Conservation (phyloP, 1,140 invertebrate species). For the Hormaphis cornu region DNA sequence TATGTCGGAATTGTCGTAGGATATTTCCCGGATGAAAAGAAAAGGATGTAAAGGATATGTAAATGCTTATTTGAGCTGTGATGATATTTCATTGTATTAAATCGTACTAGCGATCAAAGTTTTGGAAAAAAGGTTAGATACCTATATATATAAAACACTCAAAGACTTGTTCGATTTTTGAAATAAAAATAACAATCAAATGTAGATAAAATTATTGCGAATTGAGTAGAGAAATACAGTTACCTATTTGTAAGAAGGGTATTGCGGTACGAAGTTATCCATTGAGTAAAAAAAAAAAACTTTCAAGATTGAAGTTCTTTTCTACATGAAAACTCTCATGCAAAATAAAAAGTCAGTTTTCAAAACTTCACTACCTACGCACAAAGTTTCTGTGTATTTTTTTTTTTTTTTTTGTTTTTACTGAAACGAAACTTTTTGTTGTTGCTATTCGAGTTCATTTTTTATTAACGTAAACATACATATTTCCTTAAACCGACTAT, state of each 20-base stretch:
- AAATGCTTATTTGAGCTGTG: background rate
- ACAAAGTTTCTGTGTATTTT: background rate
- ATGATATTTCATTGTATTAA: conserved; percentile 11
- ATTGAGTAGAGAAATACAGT: background rate
- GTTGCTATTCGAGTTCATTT: too few species aligned
- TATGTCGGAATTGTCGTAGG: background rate
- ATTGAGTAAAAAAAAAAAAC: background rate
- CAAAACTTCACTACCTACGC: background rate
- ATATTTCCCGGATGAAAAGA: conserved; percentile 3
- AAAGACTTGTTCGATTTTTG: too few species aligned
- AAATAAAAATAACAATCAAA: too few species aligned
- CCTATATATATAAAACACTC: too few species aligned
- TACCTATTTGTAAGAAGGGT: background rate
- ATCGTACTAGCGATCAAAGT: conserved; percentile 13
- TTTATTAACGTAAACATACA: too few species aligned
- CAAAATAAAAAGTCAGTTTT: conserved; percentile 17
- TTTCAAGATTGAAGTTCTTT: background rate
- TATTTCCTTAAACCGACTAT: too few species aligned
- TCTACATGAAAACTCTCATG: background rate
- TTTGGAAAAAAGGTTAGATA: background rate
- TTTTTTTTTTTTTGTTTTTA: too few species aligned
- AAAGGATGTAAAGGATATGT: background rate
- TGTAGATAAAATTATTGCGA: too few species aligned
- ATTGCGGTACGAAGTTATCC: background rate
- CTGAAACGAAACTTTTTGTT: conserved; percentile 11